Conservation (phyloP, 2,888 invertebrate species). For the Dasypogon diadema region DNA sequence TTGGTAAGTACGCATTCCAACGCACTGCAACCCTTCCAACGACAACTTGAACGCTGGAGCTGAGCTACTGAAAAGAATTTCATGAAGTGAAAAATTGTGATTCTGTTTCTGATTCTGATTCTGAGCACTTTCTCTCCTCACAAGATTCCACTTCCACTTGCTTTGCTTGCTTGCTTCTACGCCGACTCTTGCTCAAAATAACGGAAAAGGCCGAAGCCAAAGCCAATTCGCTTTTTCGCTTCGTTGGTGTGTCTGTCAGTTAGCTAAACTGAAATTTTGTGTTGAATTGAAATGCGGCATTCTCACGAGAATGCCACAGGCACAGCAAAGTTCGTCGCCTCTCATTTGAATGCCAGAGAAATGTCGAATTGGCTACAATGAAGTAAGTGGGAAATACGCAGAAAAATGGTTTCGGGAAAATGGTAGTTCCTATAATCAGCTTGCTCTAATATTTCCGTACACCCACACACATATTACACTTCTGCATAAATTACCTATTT, state of each 20-base stretch:
- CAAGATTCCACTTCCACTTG: background rate
- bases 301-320: too few species aligned
- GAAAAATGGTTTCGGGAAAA: too few species aligned
- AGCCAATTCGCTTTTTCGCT: conserved; percentile 1
- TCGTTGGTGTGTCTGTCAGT: background rate
- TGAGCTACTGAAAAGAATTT: conserved; percentile 20
- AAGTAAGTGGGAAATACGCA: too few species aligned
- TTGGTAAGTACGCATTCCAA: conserved; percentile 7
- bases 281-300: too few species aligned
- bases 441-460: too few species aligned
- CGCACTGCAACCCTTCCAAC: conserved; percentile 20
- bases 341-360: too few species aligned
- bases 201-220: conserved; percentile 25
- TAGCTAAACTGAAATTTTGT: too few species aligned
- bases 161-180: background rate
- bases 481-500: too few species aligned
- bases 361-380: too few species aligned
- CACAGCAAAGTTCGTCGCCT: too few species aligned
- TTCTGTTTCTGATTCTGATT: background rate
- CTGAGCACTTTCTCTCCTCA: conserved; percentile 3
- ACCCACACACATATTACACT: too few species aligned
- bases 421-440: too few species aligned
- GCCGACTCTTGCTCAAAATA: conserved; percentile 9
- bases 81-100: conserved; percentile 17
- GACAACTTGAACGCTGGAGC: conserved; percentile 25